Percentiles rank a stretch among this genome's conserved stretches.
Evolutionary conservation across 1,140 invertebrate species (phyloP).

Genomic region (Odontomachus brunneus): DNA sequence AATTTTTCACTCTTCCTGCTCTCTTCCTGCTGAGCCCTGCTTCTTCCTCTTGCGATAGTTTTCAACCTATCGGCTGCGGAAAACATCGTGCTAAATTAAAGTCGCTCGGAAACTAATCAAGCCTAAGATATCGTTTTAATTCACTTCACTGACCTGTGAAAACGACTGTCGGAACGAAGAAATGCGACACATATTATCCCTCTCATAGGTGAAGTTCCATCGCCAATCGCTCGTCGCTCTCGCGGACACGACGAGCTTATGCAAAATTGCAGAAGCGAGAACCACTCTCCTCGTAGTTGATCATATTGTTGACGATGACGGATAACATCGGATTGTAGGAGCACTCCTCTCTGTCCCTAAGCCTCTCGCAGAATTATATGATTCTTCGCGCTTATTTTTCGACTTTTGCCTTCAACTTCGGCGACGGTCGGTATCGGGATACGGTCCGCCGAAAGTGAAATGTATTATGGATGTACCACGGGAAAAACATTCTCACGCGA

Average conservation of each 20-base stretch:
- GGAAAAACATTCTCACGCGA: conserved; percentile 41
- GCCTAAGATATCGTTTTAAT: conserved; percentile 11
- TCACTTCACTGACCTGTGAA: background rate
- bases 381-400: conserved; percentile 26
- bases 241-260: no score
- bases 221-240: background rate
- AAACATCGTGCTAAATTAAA: background rate
- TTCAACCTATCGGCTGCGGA: background rate
- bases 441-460: conserved; percentile 22
- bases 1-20: conserved; percentile 23
- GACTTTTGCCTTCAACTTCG: conserved; percentile 20
- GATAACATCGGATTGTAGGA: background rate
- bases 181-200: no score
- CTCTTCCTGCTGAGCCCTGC: no score
- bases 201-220: background rate
- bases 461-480: conserved; percentile 41
- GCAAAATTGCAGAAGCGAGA: background rate
- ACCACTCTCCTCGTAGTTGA: background rate
- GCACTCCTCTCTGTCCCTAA: background rate
- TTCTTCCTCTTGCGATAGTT: background rate
- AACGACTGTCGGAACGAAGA: background rate
- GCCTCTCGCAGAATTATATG: background rate
- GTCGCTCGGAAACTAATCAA: background rate
- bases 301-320: background rate
- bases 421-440: conserved; percentile 31